Evolutionary conservation across 2,888 invertebrate genomes (phyloP), one percentile per base, ranked within the genome.

Genomic region (Neoscelio sp.): DNA sequence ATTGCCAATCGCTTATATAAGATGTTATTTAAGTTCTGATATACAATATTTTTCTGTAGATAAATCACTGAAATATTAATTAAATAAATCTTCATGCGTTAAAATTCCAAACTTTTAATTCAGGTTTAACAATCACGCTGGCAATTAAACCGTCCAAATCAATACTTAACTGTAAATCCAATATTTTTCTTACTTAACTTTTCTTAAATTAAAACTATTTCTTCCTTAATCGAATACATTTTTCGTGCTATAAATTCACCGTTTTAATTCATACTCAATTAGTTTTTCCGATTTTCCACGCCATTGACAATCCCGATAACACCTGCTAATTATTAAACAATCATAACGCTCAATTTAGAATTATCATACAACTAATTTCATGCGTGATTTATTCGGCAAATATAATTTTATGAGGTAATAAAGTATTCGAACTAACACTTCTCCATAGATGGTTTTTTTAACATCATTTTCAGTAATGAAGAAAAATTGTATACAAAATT

Each of bases 61-160:
- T n/a, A n/a, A n/a, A n/a, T n/a, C n/a, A n/a, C n/a, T 62, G 46
- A 62, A 62, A 46, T 17, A 40, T 50, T 50, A 40, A 64, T 64
- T 64, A 40, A 28, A 40, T n/a, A 50, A 40, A 64, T 40, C 15
- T 18, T 38, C 50, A 12, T 18, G 10, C 30, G 10, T 20, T 30
- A 17, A 40, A 20, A 50, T 30, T 26, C 10, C 4, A 12, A 15
- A 28, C 35, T 64, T 50, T 38, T 50, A 64, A 40, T 50, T 64
- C n/a, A 18, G 12, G 13, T 44, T 50, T n/a, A 44, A 38, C 50
- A 40, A 38, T 64, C 12, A 8, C 28, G 15, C 8, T 18, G 62
- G 46, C 33, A 60, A 46, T 62, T 48, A 48, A 62, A 18, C 8
- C 50, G 20, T 0, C 3, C n/a, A 18, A 65, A 65, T 50, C 50